phyloP scores from a whole-genome alignment of 2,113 vertebrate species.

The Zingel zingel region DNA sequence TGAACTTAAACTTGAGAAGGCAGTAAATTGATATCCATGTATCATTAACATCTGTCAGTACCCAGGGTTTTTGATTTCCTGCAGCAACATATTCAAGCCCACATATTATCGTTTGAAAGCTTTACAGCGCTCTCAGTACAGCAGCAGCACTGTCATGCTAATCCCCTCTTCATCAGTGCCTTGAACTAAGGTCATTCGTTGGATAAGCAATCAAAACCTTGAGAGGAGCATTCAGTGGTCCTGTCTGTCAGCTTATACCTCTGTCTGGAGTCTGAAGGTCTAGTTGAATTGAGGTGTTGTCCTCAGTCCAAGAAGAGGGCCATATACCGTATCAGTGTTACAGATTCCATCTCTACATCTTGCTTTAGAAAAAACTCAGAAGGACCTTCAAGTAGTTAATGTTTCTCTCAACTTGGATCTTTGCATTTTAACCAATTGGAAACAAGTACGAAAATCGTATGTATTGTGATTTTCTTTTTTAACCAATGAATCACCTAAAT shows the following conservation, averaged over 20 bases:
- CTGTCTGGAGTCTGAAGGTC: constrained; percentile 57
- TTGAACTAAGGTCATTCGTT: constrained; percentile 45
- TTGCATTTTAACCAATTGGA: background rate
- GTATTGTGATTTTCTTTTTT: no score
- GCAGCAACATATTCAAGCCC: constrained; percentile 1
- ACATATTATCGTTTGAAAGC: constrained; percentile 28
- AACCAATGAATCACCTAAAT: no score
- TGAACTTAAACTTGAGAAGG: constrained; percentile 13
- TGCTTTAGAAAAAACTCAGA: constrained; percentile 16
- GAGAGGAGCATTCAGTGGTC: constrained; percentile 42
- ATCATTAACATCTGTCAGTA: constrained; percentile 10
- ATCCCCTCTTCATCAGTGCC: constrained; percentile 46
- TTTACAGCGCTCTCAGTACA: constrained; percentile 14
- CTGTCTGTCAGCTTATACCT: constrained; percentile 36
- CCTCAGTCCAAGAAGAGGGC: constrained; percentile 22
- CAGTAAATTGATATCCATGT: background rate
- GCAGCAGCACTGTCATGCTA: constrained; percentile 39
- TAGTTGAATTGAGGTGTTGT: constrained; percentile 21
- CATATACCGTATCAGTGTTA: background rate
- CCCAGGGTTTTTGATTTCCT: constrained; percentile 20
- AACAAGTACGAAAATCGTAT: background rate
- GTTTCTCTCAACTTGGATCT: background rate
- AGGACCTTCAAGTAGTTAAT: constrained; percentile 9
- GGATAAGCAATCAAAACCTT: constrained; percentile 36
- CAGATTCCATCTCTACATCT: background rate